Evolutionary conservation across 2,113 vertebrate species (phyloP).

Genomic region (Saimiri boliviensis): DNA sequence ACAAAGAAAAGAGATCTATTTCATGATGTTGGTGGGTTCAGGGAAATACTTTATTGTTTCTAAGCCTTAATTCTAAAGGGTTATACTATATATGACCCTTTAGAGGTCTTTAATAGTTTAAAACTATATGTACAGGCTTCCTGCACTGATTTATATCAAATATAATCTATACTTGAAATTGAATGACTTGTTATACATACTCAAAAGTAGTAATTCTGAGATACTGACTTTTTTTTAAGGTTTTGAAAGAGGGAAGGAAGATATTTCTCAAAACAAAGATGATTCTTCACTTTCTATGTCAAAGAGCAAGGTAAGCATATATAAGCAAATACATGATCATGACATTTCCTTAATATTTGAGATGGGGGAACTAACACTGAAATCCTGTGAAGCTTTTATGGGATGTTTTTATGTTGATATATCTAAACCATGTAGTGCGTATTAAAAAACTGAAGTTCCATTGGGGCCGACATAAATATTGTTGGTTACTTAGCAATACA

Average conservation of each 20-base stretch:
- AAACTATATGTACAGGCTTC: background rate
- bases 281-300: constrained; percentile 94
- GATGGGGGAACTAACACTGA: background rate
- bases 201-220: constrained; percentile 11
- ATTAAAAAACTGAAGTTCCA: background rate
- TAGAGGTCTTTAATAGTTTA: background rate
- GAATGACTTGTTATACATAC: background rate
- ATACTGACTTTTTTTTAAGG: constrained; percentile 84
- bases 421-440: background rate
- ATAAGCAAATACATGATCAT: background rate
- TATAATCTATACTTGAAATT: constrained; percentile 19
- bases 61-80: constrained; percentile 17
- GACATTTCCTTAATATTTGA: constrained; percentile 20
- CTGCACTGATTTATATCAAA: background rate
- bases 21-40: background rate
- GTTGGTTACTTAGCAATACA: background rate
- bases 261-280: constrained; percentile 91
- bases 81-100: background rate
- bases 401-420: background rate
- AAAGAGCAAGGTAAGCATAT: constrained; percentile 95
- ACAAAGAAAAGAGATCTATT: background rate
- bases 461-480: background rate
- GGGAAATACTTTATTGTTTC: background rate
- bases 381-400: background rate
- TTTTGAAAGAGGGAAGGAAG: constrained; percentile 95